These are phyloP conservation scores for Paguma larvata DNA, from an alignment of 2,797 vertebrate genomes.

Conservation along the genomic window DNA sequence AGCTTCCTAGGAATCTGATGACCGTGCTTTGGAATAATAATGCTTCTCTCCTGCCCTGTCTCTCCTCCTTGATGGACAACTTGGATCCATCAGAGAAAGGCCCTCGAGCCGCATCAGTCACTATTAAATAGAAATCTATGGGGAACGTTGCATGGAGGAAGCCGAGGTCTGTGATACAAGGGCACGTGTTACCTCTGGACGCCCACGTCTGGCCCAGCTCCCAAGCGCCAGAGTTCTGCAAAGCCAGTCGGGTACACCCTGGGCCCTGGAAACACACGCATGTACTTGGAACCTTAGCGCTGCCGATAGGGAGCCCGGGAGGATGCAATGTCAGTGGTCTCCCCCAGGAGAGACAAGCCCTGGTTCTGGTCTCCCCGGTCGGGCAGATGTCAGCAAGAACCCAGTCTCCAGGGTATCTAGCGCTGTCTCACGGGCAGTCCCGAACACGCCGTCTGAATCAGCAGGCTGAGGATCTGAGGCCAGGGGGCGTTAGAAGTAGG, in stretches of 20 bases:
- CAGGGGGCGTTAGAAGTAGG: not conserved
- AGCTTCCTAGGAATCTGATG: slow-evolving; percentile 78
- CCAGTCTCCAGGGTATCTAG: not conserved
- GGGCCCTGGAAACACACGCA: not conserved
- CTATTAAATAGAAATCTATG: slow-evolving; percentile 7
- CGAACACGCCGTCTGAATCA: not conserved
- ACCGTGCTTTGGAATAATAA: slow-evolving; percentile 37
- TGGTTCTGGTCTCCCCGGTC: not conserved
- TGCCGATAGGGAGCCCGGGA: no score
- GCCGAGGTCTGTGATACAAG: fast-evolving
- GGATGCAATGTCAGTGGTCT: fast-evolving
- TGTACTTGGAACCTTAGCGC: not conserved
- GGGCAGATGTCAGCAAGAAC: not conserved
- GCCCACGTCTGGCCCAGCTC: fast-evolving
- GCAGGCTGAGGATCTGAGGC: no score
- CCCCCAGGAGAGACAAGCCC: fast-evolving
- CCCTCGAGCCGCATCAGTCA: not conserved
- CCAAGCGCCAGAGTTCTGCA: not conserved
- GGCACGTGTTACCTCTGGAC: not conserved
- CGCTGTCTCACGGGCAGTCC: no score
- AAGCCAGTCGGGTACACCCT: not conserved
- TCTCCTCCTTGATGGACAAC: slow-evolving; percentile 54
- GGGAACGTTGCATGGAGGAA: fast-evolving
- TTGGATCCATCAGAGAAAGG: slow-evolving; percentile 38
- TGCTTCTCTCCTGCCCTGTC: not conserved